Evolutionary conservation across 2,888 invertebrate species (phyloP), one percentile per base, ranked within the genome.

Genomic region (Masnerella sp.): DNA sequence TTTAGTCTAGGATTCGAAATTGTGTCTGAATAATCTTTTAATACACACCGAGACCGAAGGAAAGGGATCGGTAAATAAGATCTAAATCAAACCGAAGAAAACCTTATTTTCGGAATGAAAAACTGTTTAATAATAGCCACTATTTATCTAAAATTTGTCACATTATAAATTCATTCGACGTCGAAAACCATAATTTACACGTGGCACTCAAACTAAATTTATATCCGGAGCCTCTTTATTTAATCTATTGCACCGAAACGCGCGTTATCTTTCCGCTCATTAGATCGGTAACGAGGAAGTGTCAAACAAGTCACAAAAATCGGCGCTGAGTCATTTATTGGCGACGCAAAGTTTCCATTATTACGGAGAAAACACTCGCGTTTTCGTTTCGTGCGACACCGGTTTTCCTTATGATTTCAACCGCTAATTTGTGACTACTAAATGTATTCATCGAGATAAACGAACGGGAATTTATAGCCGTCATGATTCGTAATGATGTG

Each of bases 391-490:
- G 18, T 20, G 38, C 17, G 22, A 42, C n/a, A 30, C n/a, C 17
- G 25, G 12, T 42, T 34, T 51, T 42, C 22, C 51, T 38, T 38
- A 45, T 38, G 34, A 52, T 45, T 59, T 38, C 18, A 58, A 25
- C 56, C 25, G 49, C 43, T 67, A 67, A 67, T 59, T 52, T 68
- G 61, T 30, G 42, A 54, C 25, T 54, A 59, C 58, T 42, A 38
- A 69, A 61, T 69, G 49, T 68, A 69, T 69, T 69, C 49, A 69
- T 61, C 61, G 54, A 45, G 61, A 61, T 49, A 49, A 59, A 59
- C 30, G 67, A 67, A 51, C n/a, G 43, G 34, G 36, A 59, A 68
- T 59, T 59, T 68, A 68, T 68, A 43, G 58, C 58, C 36, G 51
- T 68, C 58, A 51, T 59, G 58, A 68, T 42, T 43, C 14, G 61